Conservation (phyloP, 2,113 vertebrate species). For the Hemichromis elongatus region DNA sequence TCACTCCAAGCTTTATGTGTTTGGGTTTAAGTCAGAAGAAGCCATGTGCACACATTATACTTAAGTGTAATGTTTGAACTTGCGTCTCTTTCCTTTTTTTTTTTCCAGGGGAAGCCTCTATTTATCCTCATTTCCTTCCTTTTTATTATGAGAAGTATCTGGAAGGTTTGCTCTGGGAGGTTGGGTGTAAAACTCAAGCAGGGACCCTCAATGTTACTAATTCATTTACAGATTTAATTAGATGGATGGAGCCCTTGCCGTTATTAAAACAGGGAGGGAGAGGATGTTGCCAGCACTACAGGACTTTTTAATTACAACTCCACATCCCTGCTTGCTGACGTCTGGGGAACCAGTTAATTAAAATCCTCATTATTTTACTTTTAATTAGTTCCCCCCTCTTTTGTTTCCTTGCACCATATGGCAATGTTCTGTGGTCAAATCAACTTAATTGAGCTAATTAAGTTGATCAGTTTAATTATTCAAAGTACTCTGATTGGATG, state of each 20-base stretch:
- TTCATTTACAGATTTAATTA: constrained; percentile 81
- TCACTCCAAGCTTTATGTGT: background rate
- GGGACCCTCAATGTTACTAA: constrained; percentile 72
- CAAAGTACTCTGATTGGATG: constrained; percentile 70
- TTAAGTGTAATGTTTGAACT: background rate
- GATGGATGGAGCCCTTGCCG: constrained; percentile 73
- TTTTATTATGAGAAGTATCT: background rate
- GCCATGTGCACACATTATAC: background rate
- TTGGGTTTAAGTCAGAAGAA: background rate
- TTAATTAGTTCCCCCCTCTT: constrained; percentile 73
- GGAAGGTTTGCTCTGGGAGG: background rate
- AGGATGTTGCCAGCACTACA: constrained; percentile 76
- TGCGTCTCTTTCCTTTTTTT: background rate
- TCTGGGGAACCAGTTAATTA: constrained; percentile 76
- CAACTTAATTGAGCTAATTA: constrained; percentile 76
- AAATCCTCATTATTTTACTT: constrained; percentile 75
- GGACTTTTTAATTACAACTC: constrained; percentile 78
- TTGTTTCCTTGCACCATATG: constrained; percentile 75
- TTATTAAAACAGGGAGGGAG: constrained; percentile 69
- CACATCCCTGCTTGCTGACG: constrained; percentile 67
- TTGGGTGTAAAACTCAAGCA: constrained; percentile 48
- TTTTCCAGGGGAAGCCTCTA: background rate
- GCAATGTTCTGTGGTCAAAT: constrained; percentile 73
- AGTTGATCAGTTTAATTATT: constrained; percentile 76
- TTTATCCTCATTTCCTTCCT: background rate